Conservation (phyloP, 1,140 invertebrate species). For the Hypsibius dujardini region DNA sequence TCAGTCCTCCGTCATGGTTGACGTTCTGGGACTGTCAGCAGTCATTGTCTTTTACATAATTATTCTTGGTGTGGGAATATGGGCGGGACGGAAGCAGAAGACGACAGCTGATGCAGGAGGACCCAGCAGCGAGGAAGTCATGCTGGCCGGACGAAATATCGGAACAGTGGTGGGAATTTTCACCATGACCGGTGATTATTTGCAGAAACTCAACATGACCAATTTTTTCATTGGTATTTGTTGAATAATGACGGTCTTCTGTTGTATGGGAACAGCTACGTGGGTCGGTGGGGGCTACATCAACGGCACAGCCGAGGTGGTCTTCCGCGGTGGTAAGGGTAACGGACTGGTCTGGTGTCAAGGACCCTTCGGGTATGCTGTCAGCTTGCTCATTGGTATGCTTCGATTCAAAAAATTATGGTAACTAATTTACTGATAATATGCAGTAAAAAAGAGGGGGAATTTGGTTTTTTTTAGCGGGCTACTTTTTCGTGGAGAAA, state of each 20-base stretch:
- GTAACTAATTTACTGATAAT: background rate
- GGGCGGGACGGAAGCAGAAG: constrained; percentile 78
- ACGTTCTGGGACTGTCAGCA: constrained; percentile 70
- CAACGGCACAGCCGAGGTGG: constrained; percentile 88
- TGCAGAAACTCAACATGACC: background rate
- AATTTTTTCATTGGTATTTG: background rate
- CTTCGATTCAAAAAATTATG: background rate
- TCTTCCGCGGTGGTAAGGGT: constrained; percentile 49
- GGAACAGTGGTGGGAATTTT: constrained; percentile 89
- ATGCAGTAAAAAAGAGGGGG: background rate
- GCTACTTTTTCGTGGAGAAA: constrained; percentile 88
- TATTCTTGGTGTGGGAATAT: constrained; percentile 78
- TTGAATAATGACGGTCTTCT: background rate
- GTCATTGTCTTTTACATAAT: constrained; percentile 82
- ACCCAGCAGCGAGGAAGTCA: constrained; percentile 65
- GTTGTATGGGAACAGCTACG: constrained; percentile 46
- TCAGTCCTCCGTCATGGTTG: constrained; percentile 36
- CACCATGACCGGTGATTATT: constrained; percentile 74
- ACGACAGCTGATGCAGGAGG: constrained; percentile 37
- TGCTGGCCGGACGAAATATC: constrained; percentile 85
- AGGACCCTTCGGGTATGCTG: constrained; percentile 86
- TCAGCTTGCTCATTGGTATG: constrained; percentile 72
- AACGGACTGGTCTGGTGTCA: constrained; percentile 79
- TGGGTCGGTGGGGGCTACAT: constrained; percentile 98
- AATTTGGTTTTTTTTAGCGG: constrained; percentile 44